Conservation (phyloP, 1,140 invertebrate genomes). For the Heliothis virescens region DNA sequence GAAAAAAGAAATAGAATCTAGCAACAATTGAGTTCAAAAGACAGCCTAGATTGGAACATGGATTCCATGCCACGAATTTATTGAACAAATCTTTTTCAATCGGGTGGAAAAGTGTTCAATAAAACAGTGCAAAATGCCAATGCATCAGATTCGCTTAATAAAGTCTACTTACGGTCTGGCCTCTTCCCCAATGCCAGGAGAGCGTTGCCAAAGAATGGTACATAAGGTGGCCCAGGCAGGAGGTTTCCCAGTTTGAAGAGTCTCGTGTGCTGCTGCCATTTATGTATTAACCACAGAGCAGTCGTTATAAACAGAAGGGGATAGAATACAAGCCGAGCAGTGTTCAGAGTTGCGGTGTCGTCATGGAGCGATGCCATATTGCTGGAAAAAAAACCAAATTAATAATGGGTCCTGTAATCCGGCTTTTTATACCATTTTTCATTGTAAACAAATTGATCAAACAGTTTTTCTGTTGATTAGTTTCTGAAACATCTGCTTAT, state of each 20-base stretch:
- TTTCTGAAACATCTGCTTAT: too few relatives aligned
- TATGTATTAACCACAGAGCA: slow-evolving; percentile 69
- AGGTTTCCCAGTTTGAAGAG: slow-evolving; percentile 81
- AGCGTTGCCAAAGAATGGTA: slow-evolving; percentile 88
- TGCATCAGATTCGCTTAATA: not conserved
- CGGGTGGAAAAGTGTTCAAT: too few relatives aligned
- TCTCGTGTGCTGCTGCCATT: slow-evolving; percentile 76
- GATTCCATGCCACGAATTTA: too few relatives aligned
- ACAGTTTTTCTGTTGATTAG: too few relatives aligned
- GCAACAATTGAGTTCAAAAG: too few relatives aligned
- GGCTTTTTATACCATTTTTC: too few relatives aligned
- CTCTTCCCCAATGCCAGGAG: slow-evolving; percentile 83
- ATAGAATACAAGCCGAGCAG: slow-evolving; percentile 66
- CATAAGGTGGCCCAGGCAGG: slow-evolving; percentile 81
- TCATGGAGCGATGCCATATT: slow-evolving; percentile 69
- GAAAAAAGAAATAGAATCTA: slow-evolving; percentile 49
- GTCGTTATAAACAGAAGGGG: slow-evolving; percentile 66
- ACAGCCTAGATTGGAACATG: too few relatives aligned
- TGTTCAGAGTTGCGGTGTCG: slow-evolving; percentile 48
- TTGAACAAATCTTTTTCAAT: too few relatives aligned
- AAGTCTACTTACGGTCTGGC: slow-evolving; percentile 80
- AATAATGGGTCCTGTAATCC: too few relatives aligned
- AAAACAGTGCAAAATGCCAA: not conserved
- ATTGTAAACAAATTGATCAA: too few relatives aligned
- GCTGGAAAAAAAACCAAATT: slow-evolving; percentile 49